A percentile compares a stretch with the other conserved stretches of the same genome.
These are phyloP conservation scores for Hydropsyche tenuis DNA, from an alignment of 1,140 invertebrate genomes.

Conservation along the genomic window DNA sequence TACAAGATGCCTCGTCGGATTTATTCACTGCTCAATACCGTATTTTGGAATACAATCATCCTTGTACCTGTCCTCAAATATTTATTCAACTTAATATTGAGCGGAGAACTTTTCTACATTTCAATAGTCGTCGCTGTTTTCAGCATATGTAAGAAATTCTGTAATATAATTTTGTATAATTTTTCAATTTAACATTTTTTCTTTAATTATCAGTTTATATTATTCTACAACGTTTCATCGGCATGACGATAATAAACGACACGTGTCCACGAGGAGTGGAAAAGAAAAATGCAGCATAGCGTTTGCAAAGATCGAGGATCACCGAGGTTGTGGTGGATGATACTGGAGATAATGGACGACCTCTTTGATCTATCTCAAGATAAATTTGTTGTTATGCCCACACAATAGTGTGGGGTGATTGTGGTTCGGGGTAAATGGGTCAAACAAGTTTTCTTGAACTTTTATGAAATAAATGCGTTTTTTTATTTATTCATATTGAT, in stretches of 20 bases:
- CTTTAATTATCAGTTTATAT: slow-evolving; percentile 69
- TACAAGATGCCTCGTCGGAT: slow-evolving; percentile 66
- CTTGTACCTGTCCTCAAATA: slow-evolving; percentile 76
- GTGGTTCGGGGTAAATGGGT: too few relatives aligned
- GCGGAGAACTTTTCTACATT: slow-evolving; percentile 76
- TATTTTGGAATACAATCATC: slow-evolving; percentile 73
- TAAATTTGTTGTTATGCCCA: too few relatives aligned
- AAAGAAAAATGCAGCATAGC: slow-evolving; percentile 53
- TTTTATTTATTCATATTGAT: too few relatives aligned
- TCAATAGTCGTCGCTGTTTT: slow-evolving; percentile 69
- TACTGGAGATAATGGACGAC: too few relatives aligned
- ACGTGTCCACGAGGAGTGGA: slow-evolving; percentile 77
- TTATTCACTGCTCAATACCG: slow-evolving; percentile 74
- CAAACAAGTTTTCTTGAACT: too few relatives aligned
- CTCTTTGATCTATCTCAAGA: too few relatives aligned
- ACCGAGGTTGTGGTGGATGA: too few relatives aligned
- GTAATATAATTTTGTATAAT: not conserved
- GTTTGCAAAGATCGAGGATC: too few relatives aligned
- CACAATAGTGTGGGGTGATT: too few relatives aligned
- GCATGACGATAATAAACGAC: slow-evolving; percentile 84
- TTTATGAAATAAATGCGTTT: too few relatives aligned
- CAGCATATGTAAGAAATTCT: slow-evolving; percentile 74
- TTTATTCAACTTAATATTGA: slow-evolving; percentile 72
- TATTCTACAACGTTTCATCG: slow-evolving; percentile 78
- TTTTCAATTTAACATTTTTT: not conserved